phyloP scores from a whole-genome alignment of 2,113 vertebrate species.

The Ifrita kowaldi region DNA sequence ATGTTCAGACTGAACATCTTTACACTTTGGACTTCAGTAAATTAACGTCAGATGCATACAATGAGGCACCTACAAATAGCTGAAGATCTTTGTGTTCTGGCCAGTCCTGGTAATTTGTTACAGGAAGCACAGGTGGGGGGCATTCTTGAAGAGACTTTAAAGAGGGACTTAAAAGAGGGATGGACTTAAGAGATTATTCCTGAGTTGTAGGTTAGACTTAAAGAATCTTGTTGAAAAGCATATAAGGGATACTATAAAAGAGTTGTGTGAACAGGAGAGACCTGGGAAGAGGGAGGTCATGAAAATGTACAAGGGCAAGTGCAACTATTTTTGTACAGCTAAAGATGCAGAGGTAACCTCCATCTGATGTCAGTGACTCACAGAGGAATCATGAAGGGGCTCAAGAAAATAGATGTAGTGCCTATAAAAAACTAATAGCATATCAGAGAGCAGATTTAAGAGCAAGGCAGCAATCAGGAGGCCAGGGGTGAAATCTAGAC shows the following conservation, averaged over 20 bases:
- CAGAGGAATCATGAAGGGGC: not conserved
- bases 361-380: not conserved
- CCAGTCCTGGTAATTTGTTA: not conserved
- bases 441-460: not conserved
- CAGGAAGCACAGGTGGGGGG: not conserved
- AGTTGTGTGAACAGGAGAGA: not conserved
- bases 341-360: not conserved
- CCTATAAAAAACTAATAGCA: not conserved
- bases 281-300: not conserved
- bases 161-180: not conserved
- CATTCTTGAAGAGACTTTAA: not conserved
- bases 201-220: not conserved
- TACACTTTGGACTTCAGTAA: not conserved
- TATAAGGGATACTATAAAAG: not conserved
- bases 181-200: not conserved
- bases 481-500: not conserved
- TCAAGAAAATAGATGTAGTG: not conserved
- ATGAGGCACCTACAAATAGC: not conserved
- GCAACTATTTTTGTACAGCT: not conserved
- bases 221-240: not conserved
- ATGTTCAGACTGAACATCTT: not conserved
- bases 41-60: not conserved
- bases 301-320: not conserved
- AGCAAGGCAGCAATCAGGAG: not conserved
- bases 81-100: not conserved